These are phyloP conservation scores for Gadopsis bispinosus DNA, from an alignment of 2,797 vertebrate genomes.

Conservation along the genomic window DNA sequence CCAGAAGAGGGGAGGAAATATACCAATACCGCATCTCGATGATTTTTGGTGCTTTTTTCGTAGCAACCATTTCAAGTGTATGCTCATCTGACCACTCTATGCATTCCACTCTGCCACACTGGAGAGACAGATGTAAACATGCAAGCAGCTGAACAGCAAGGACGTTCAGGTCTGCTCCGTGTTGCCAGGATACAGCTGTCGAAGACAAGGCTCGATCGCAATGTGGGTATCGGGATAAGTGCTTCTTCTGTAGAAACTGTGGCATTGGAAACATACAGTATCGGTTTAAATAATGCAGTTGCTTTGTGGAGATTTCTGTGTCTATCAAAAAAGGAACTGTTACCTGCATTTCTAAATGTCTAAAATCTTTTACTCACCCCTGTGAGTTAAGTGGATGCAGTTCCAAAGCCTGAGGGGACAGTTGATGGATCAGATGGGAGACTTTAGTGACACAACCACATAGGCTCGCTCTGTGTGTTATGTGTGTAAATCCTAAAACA, in stretches of 20 bases:
- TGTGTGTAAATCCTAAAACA: slow-evolving; percentile 62
- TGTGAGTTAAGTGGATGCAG: slow-evolving; percentile 26
- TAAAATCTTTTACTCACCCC: slow-evolving; percentile 10
- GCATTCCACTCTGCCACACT: slow-evolving; percentile 58
- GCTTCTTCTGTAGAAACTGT: slow-evolving; percentile 58
- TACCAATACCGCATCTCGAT: not conserved
- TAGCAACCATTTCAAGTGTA: slow-evolving; percentile 70
- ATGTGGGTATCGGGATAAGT: slow-evolving; percentile 62
- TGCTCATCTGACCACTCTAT: slow-evolving; percentile 73
- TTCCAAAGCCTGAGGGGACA: slow-evolving; percentile 32
- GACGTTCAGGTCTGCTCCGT: slow-evolving; percentile 76
- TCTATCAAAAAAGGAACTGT: slow-evolving; percentile 1
- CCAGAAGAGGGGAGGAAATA: not conserved
- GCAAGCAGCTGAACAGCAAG: slow-evolving; percentile 76
- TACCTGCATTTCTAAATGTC: slow-evolving; percentile 16
- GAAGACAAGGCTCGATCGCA: slow-evolving; percentile 68
- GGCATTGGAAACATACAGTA: slow-evolving; percentile 53
- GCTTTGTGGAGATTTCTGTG: slow-evolving; percentile 32
- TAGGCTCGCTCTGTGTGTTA: slow-evolving; percentile 20
- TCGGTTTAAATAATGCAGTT: slow-evolving; percentile 34
- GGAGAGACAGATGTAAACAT: slow-evolving; percentile 78
- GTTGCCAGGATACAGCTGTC: slow-evolving; percentile 84
- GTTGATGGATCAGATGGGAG: slow-evolving; percentile 44
- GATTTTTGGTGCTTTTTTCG: slow-evolving; percentile 59
- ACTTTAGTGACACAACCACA: slow-evolving; percentile 53